Evolutionary conservation across 1,140 invertebrate species (phyloP), one percentile per base, ranked within the genome.

Genomic region (Zophobas atratus): DNA sequence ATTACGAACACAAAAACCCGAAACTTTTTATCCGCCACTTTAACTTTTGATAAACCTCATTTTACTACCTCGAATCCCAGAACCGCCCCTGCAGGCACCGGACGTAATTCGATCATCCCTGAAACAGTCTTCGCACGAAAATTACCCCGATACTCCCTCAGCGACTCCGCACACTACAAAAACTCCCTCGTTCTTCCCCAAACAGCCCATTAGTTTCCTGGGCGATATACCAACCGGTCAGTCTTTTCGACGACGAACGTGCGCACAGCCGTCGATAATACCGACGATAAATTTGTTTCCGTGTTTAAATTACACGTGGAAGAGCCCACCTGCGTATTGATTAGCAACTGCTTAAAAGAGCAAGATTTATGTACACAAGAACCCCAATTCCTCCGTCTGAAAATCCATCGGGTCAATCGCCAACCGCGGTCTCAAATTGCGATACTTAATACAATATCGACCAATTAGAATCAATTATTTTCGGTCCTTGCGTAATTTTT

Each of bases 251-350:
- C 43, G 57, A 63, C 33, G 60, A 20, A 32, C 39, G 38, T 41
- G 39, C 39, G 60, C 32, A 36, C 20, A 67, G 43, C 41, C 60
- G 39, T 67, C 60, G 39, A 67, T 67, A 67, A 43, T 67, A 67
- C 39, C 4, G 1, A 67, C 60, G 60, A 67, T 67, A 67, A 33
- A 67, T 67, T 67, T 39, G 60, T 67, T 41, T 67, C 38, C 60
- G 60, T 67, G 60, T 57, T 57, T 57, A 57, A 57, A 57, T 35
- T 35, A 57, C 55, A 8, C 55, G 32, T 67, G 39, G 60, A 67
- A 67, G 39, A 67, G 8, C 60, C 38, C 60, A 67, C 60, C 60
- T 67, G 60, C 60, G 60, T 20, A 67, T 67, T 67, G 60, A 67
- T 67, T 67, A 67, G 60, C 33, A 32, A 20, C 20, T 38, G 39